Evolutionary conservation across 2,797 vertebrate species (phyloP).

Genomic region (Ctenosaura bakeri): DNA sequence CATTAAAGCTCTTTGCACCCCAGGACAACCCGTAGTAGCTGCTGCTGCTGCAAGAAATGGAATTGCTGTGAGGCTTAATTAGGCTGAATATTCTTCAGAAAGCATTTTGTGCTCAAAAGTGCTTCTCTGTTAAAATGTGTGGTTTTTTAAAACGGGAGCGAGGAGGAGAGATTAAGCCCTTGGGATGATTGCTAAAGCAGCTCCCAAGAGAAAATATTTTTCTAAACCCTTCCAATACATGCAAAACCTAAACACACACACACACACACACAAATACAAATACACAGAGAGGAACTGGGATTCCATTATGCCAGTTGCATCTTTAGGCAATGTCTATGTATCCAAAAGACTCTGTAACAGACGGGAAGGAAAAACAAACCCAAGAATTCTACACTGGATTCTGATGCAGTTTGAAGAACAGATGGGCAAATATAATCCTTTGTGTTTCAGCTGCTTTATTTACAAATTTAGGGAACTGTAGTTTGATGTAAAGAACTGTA

Average conservation of each 20-base stretch:
- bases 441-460: background rate
- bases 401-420: background rate
- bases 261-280: background rate
- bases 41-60: background rate
- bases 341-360: background rate
- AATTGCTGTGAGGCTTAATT: constrained; percentile 48
- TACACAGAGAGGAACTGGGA: background rate
- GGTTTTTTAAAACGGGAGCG: background rate
- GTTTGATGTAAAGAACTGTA: constrained; percentile 7
- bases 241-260: background rate
- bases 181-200: background rate
- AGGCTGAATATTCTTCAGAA: constrained; percentile 11
- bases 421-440: constrained; percentile 9
- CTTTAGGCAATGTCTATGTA: background rate
- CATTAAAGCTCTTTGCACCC: constrained; percentile 13
- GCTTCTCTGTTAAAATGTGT: background rate
- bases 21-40: background rate
- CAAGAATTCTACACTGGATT: background rate
- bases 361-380: background rate
- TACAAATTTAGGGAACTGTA: constrained; percentile 6
- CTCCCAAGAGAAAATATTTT: constrained; percentile 1
- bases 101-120: background rate
- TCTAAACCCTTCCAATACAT: background rate
- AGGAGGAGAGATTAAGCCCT: background rate
- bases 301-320: background rate